phyloP scores from a whole-genome alignment of 1,140 invertebrate species.

The Heliconius hewitsoni region DNA sequence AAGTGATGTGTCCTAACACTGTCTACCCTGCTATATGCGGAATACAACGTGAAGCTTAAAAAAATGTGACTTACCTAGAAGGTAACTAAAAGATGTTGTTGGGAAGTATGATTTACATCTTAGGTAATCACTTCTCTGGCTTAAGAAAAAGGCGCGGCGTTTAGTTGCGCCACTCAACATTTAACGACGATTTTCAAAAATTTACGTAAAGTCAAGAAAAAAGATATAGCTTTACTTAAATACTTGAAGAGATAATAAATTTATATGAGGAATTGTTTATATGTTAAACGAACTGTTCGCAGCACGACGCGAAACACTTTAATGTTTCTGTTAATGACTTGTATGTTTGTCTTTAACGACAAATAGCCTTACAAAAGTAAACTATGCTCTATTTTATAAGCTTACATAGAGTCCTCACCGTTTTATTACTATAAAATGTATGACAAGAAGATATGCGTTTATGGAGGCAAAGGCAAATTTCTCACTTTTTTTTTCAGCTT shows the following conservation, averaged over 20 bases:
- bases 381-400: neutral
- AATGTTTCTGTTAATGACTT: slow-evolving; percentile 27
- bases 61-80: too few species aligned
- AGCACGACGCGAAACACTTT: slow-evolving; percentile 27
- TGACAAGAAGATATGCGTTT: neutral
- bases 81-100: too few species aligned
- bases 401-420: neutral
- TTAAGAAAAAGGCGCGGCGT: too few species aligned
- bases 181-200: too few species aligned
- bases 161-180: too few species aligned
- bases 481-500: neutral
- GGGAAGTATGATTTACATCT: too few species aligned
- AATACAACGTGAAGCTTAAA: too few species aligned
- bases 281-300: slow-evolving; percentile 37
- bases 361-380: slow-evolving; percentile 17
- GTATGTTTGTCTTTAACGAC: slow-evolving; percentile 19
- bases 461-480: neutral
- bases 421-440: neutral
- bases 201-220: too few species aligned
- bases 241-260: neutral
- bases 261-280: slow-evolving; percentile 30
- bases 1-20: too few species aligned
- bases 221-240: neutral
- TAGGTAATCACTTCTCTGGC: too few species aligned
- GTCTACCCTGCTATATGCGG: too few species aligned